Conservation (phyloP, 2,888 invertebrate genomes). For the Drosophila peninsularis region DNA sequence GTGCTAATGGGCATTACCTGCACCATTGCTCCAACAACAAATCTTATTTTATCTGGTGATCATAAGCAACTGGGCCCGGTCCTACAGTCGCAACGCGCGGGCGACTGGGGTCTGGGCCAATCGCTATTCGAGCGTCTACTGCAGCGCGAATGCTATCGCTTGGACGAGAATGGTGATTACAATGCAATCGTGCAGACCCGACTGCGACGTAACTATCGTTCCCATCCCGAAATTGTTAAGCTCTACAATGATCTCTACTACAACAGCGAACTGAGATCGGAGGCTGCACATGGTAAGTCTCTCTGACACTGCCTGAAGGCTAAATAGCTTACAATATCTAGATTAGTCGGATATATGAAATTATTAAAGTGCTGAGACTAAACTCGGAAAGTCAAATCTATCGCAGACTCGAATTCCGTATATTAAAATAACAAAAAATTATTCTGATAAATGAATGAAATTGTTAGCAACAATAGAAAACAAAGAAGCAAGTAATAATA, state of each 20-base stretch:
- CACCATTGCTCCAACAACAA: conserved; percentile 81
- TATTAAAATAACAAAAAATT: too few relatives aligned
- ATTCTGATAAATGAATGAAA: too few relatives aligned
- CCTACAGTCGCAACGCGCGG: conserved; percentile 83
- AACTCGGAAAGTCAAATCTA: too few relatives aligned
- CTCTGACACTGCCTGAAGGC: not conserved
- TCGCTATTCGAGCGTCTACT: conserved; percentile 90
- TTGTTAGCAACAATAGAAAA: too few relatives aligned
- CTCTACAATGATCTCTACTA: conserved; percentile 91
- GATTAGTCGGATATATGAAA: too few relatives aligned
- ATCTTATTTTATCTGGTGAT: conserved; percentile 90
- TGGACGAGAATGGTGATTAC: conserved; percentile 70
- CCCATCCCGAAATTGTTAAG: conserved; percentile 87
- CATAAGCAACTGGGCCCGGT: conserved; percentile 90
- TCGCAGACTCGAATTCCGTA: too few relatives aligned
- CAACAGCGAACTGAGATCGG: conserved; percentile 86
- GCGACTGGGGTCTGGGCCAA: conserved; percentile 68
- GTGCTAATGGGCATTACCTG: conserved; percentile 86
- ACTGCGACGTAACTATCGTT: conserved; percentile 90
- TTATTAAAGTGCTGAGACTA: too few relatives aligned
- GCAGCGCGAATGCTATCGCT: conserved; percentile 84
- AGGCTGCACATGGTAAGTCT: conserved; percentile 64
- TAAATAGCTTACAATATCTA: not conserved
- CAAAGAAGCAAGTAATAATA: too few relatives aligned
- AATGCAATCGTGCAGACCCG: conserved; percentile 89